Conservation (phyloP, 2,113 vertebrate species). For the Illadopsis cleaveri region DNA sequence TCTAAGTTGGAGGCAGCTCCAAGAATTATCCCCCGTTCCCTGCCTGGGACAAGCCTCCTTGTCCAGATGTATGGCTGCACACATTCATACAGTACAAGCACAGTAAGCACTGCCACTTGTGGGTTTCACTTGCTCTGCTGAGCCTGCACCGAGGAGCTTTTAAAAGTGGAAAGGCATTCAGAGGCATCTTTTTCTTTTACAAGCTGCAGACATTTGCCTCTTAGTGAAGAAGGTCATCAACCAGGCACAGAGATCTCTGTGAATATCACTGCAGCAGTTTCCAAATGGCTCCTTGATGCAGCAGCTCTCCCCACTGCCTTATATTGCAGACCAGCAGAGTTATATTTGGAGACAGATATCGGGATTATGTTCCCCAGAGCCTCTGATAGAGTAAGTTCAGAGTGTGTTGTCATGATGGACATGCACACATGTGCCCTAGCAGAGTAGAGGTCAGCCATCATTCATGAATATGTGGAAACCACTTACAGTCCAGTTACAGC, state of each 20-base stretch:
- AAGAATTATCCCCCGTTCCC: not conserved
- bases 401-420: conserved; percentile 71
- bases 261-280: conserved; percentile 42
- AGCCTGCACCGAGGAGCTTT: conserved; percentile 5
- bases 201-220: conserved; percentile 52
- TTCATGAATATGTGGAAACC: conserved; percentile 46
- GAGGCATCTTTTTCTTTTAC: conserved; percentile 60
- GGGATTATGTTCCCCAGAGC: conserved; percentile 60
- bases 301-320: conserved; percentile 29
- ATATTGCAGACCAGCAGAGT: conserved; percentile 51
- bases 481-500: conserved; percentile 56
- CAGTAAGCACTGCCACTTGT: not conserved
- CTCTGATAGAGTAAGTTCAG: conserved; percentile 42
- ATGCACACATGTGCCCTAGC: conserved; percentile 67
- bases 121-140: not conserved
- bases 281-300: conserved; percentile 32
- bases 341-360: conserved; percentile 64
- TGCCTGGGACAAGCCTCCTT: not conserved
- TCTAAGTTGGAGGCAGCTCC: not conserved
- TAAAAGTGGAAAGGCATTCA: conserved; percentile 59
- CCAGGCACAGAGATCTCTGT: not conserved
- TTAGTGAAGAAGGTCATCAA: conserved; percentile 20
- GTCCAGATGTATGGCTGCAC: not conserved
- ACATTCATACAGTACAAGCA: not conserved
- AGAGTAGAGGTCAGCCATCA: conserved; percentile 37